A percentile compares a stretch with the other conserved stretches of the same genome.
phyloP scores from a whole-genome alignment of 1,140 invertebrate genomes.

The Vanessa atalanta region DNA sequence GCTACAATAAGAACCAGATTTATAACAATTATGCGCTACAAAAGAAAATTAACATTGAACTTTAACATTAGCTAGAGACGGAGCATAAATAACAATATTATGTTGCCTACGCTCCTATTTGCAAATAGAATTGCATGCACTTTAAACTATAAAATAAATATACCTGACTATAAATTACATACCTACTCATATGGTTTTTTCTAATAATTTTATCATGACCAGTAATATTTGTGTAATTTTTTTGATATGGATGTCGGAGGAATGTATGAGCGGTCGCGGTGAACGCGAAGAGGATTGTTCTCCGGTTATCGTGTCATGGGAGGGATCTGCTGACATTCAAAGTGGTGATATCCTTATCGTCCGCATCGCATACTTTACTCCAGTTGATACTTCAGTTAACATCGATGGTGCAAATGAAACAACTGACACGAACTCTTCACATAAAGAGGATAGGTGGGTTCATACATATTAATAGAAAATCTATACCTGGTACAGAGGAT shows the following conservation, averaged over 20 bases:
- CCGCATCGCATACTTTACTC: slow-evolving; percentile 83
- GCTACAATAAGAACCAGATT: neutral
- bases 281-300: slow-evolving; percentile 77
- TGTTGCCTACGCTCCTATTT: slow-evolving; percentile 7
- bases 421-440: slow-evolving; percentile 53
- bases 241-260: slow-evolving; percentile 77
- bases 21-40: neutral
- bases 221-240: slow-evolving; percentile 59
- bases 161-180: too few species aligned
- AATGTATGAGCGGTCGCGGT: slow-evolving; percentile 69
- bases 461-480: slow-evolving; percentile 21
- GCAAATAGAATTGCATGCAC: neutral
- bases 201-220: slow-evolving; percentile 1
- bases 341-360: slow-evolving; percentile 86
- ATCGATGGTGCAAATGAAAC: slow-evolving; percentile 54
- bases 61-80: slow-evolving; percentile 11
- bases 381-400: slow-evolving; percentile 69
- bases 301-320: slow-evolving; percentile 82
- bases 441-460: slow-evolving; percentile 57
- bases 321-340: slow-evolving; percentile 83
- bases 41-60: slow-evolving; percentile 26
- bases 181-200: neutral
- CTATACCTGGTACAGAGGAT: neutral
- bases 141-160: neutral
- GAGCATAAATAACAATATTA: neutral